phyloP scores from a whole-genome alignment of 2,797 vertebrate genomes.

The Mastacembelus armatus region DNA sequence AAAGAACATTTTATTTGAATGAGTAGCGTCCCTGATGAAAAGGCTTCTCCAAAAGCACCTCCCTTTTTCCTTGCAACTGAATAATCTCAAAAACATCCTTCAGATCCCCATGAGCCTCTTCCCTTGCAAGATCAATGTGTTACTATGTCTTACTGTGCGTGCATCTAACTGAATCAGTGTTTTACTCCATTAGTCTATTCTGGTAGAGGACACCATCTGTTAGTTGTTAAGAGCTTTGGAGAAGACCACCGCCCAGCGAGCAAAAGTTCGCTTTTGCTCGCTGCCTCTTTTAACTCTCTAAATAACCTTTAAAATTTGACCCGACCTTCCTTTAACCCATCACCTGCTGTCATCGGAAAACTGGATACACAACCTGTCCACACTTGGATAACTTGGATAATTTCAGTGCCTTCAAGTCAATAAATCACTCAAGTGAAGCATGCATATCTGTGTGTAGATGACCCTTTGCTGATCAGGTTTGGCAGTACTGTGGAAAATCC shows the following conservation, averaged over 20 bases:
- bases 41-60: slow-evolving; percentile 30
- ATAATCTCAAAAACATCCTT: slow-evolving; percentile 55
- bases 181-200: slow-evolving; percentile 62
- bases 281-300: slow-evolving; percentile 64
- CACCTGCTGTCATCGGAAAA: slow-evolving; percentile 59
- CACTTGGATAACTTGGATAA: slow-evolving; percentile 34
- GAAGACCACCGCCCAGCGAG: slow-evolving; percentile 62
- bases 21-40: slow-evolving; percentile 51
- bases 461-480: slow-evolving; percentile 57
- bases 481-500: slow-evolving; percentile 48
- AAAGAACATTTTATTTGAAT: slow-evolving; percentile 60
- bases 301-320: slow-evolving; percentile 64
- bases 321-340: slow-evolving; percentile 58
- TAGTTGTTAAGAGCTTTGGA: slow-evolving; percentile 64
- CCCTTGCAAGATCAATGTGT: slow-evolving; percentile 48
- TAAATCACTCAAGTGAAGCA: slow-evolving; percentile 60
- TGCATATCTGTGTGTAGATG: slow-evolving; percentile 47
- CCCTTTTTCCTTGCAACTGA: slow-evolving; percentile 41
- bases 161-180: slow-evolving; percentile 59
- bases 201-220: slow-evolving; percentile 76
- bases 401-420: slow-evolving; percentile 32
- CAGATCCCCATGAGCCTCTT: slow-evolving; percentile 50
- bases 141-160: slow-evolving; percentile 49
- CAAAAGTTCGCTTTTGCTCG: slow-evolving; percentile 49
- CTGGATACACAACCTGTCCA: slow-evolving; percentile 51